Percentiles rank a stretch among this genome's conserved stretches.
These are phyloP conservation scores for Cacajao melanocephalus DNA, from an alignment of 2,797 vertebrate species.

Conservation along the genomic window DNA sequence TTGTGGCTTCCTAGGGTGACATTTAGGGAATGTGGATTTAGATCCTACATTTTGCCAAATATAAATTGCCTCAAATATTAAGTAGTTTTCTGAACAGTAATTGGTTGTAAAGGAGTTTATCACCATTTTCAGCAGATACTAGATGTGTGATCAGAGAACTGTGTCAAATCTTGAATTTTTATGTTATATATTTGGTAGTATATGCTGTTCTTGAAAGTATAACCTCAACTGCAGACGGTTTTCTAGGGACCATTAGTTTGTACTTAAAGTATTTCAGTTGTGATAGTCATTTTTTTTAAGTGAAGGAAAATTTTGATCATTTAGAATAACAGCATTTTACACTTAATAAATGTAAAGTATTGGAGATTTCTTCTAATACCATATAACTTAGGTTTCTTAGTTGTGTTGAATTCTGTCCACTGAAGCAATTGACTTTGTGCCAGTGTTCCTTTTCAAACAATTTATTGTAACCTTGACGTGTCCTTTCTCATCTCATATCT, in stretches of 20 bases:
- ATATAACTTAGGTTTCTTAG: background rate
- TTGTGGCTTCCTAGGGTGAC: slow-evolving; percentile 56
- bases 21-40: slow-evolving; percentile 62
- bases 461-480: background rate
- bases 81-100: slow-evolving; percentile 52
- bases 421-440: slow-evolving; percentile 10
- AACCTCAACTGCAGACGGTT: background rate
- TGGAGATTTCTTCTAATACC: background rate
- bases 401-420: slow-evolving; percentile 1
- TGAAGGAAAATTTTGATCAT: background rate
- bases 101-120: slow-evolving; percentile 34
- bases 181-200: background rate
- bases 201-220: background rate
- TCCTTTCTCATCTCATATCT: background rate
- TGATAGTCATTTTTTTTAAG: slow-evolving; percentile 33
- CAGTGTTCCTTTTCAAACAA: slow-evolving; percentile 8
- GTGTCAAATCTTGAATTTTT: background rate
- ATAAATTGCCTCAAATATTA: slow-evolving; percentile 58
- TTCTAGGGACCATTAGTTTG: background rate
- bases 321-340: slow-evolving; percentile 34
- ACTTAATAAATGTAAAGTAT: background rate
- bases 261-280: slow-evolving; percentile 19
- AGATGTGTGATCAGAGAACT: slow-evolving; percentile 4
- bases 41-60: slow-evolving; percentile 52
- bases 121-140: slow-evolving; percentile 19